phyloP scores from a whole-genome alignment of 1,140 invertebrate genomes.

The Brachionus koreanus region DNA sequence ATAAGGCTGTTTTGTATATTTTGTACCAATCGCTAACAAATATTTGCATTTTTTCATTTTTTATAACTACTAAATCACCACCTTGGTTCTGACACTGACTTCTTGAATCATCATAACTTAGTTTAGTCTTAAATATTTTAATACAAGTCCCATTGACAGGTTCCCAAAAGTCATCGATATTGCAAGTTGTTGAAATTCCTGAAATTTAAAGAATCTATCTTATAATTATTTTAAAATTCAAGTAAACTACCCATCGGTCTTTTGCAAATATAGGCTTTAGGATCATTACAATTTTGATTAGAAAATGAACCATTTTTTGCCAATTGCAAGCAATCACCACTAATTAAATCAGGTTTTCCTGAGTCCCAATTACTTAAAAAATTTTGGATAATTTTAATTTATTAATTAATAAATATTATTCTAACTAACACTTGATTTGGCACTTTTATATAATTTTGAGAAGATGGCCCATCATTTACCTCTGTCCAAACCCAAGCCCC shows the following conservation, averaged over 20 bases:
- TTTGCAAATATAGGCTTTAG: conserved; percentile 36
- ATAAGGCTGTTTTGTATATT: neutral
- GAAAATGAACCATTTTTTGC: conserved; percentile 14
- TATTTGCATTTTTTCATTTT: conserved; percentile 28
- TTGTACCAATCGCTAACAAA: conserved; percentile 33
- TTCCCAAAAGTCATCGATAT: conserved; percentile 39
- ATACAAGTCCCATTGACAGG: conserved; percentile 43
- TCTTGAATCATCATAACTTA: conserved; percentile 6
- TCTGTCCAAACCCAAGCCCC: conserved; percentile 28
- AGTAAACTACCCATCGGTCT: neutral
- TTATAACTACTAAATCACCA: conserved; percentile 15
- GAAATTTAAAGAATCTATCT: neutral
- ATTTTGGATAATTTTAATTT: neutral
- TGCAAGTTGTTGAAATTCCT: conserved; percentile 18
- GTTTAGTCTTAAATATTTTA: conserved; percentile 16
- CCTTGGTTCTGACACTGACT: conserved; percentile 18
- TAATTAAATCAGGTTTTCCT: conserved; percentile 9
- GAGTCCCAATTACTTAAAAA: conserved; percentile 18
- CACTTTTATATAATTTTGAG: conserved; percentile 26
- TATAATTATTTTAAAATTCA: neutral
- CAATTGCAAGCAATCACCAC: conserved; percentile 23
- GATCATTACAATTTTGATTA: conserved; percentile 30
- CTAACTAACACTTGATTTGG: conserved; percentile 7
- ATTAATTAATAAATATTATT: neutral
- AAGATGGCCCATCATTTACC: conserved; percentile 19